phyloP scores from a whole-genome alignment of 2,113 vertebrate genomes.

The Naja naja region DNA sequence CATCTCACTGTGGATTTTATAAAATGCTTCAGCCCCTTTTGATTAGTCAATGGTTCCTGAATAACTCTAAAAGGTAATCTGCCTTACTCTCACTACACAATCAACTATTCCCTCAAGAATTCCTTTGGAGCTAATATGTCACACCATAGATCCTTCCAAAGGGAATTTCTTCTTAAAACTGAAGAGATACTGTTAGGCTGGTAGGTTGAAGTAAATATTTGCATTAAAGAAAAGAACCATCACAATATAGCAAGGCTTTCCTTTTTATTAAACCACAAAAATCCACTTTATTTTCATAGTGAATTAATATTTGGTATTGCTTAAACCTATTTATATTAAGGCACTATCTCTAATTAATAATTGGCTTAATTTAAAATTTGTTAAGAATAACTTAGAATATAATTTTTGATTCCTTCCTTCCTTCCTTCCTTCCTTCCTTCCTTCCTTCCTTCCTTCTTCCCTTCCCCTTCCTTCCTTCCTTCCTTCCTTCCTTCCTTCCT shows the following conservation, averaged over 20 bases:
- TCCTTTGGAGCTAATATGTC: not conserved
- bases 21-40: not conserved
- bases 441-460: not conserved
- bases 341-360: not conserved
- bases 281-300: not conserved
- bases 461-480: not conserved
- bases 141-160: not conserved
- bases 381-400: not conserved
- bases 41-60: not conserved
- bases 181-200: not conserved
- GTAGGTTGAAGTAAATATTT: not conserved
- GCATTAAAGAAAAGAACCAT: not conserved
- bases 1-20: not conserved
- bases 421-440: too few species aligned
- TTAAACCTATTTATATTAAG: not conserved
- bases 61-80: not conserved
- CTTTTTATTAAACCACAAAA: not conserved
- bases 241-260: not conserved
- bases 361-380: not conserved
- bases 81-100: not conserved
- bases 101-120: not conserved
- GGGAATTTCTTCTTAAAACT: not conserved
- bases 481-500: not conserved
- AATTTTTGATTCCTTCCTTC: not conserved
- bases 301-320: not conserved